A percentile compares a stretch with the other conserved stretches of the same genome.
These are phyloP conservation scores for Halocynthia roretzi DNA, from an alignment of 23 tunicate genomes.

Conservation along the genomic window DNA sequence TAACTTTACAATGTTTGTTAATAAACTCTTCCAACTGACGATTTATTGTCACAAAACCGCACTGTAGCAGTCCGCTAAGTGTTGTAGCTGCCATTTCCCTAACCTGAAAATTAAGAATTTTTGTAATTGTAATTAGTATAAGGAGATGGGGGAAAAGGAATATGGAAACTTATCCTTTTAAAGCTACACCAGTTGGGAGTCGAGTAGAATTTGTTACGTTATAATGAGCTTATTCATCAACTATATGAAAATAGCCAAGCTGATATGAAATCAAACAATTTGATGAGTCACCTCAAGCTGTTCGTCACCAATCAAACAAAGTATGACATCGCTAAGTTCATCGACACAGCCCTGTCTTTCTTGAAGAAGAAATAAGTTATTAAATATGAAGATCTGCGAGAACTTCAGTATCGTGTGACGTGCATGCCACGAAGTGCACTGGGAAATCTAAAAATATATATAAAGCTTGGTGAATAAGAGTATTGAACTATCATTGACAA, in stretches of 20 bases:
- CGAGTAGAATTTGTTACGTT: not conserved
- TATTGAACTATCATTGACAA: not conserved
- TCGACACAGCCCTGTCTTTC: not conserved
- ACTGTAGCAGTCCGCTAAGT: constrained; percentile 80
- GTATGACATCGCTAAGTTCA: constrained; percentile 14
- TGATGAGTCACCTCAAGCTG: constrained; percentile 49
- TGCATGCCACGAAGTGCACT: constrained; percentile 74
- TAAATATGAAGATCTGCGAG: constrained; percentile 69
- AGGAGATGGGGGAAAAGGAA: not conserved
- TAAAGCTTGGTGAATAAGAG: not conserved
- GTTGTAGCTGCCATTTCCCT: constrained; percentile 65
- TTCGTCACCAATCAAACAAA: constrained; percentile 61
- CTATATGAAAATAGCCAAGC: not conserved
- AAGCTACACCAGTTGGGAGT: not conserved
- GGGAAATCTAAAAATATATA: constrained; percentile 16
- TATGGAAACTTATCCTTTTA: not conserved
- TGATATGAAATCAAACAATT: not conserved
- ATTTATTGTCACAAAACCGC: constrained; percentile 40
- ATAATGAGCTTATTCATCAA: not conserved
- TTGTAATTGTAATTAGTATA: no score
- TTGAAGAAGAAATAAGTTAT: constrained; percentile 53
- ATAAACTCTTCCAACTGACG: constrained; percentile 28
- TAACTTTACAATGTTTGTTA: constrained; percentile 10
- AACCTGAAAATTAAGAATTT: not conserved
- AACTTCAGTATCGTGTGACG: constrained; percentile 66